These are phyloP conservation scores for Nebria ingens DNA, from an alignment of 1,140 invertebrate genomes.

Conservation along the genomic window DNA sequence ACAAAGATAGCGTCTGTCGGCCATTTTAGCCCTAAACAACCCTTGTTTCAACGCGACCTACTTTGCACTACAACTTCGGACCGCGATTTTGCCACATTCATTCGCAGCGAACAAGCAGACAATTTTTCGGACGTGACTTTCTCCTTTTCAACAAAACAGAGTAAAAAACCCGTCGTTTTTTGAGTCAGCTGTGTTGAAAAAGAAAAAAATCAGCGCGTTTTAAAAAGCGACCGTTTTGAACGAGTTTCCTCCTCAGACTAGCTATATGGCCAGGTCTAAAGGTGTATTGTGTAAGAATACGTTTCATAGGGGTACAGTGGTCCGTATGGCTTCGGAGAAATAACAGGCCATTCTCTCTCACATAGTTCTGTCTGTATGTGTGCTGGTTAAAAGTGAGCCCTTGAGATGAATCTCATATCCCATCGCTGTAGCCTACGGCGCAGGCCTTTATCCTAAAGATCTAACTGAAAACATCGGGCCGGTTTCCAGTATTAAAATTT, in stretches of 20 bases:
- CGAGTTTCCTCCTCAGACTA: background rate
- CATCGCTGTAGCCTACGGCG: background rate
- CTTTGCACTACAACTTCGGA: background rate
- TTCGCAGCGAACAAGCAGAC: background rate
- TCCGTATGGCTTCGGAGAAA: background rate
- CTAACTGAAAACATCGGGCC: conserved; percentile 5
- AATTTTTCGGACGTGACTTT: background rate
- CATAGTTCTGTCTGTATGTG: background rate
- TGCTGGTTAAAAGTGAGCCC: background rate
- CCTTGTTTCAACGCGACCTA: background rate
- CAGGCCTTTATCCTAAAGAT: background rate
- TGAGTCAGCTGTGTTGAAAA: too few relatives aligned
- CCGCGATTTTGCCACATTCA: background rate
- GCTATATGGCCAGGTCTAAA: background rate
- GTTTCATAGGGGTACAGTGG: background rate
- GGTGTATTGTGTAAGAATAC: background rate
- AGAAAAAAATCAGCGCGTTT: background rate
- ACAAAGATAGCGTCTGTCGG: background rate
- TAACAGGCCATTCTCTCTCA: background rate
- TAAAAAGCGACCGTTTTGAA: background rate
- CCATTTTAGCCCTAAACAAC: background rate
- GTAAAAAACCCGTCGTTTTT: background rate
- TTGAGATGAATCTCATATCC: conserved; percentile 4
- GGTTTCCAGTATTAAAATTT: too few relatives aligned
- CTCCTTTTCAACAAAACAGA: background rate